Conservation (phyloP, 2,797 vertebrate genomes). For the Sebastes vulpes region DNA sequence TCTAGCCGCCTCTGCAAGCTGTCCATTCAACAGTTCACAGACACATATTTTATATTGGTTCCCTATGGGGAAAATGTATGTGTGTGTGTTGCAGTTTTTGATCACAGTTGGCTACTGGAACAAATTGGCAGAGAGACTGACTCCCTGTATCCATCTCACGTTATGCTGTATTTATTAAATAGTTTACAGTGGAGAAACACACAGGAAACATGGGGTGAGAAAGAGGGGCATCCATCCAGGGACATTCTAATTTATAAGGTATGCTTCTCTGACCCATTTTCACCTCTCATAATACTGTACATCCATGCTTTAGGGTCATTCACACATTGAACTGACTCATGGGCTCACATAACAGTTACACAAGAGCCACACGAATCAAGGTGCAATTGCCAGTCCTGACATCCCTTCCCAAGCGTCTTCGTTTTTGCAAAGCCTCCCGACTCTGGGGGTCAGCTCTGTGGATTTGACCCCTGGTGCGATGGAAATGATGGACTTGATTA, state of each 20-base stretch:
- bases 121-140: neutral
- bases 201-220: neutral
- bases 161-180: neutral
- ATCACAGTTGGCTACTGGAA: neutral
- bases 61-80: neutral
- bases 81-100: neutral
- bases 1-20: neutral
- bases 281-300: neutral
- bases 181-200: neutral
- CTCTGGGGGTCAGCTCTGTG: neutral
- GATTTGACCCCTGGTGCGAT: constrained; percentile 20
- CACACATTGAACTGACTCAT: neutral
- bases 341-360: neutral
- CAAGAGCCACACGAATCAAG: neutral
- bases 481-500: constrained; percentile 31
- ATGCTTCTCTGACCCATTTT: neutral
- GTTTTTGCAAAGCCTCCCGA: neutral
- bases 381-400: neutral
- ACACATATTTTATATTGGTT: neutral
- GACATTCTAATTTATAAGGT: neutral
- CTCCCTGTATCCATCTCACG: neutral
- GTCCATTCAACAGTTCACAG: neutral
- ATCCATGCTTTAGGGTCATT: neutral
- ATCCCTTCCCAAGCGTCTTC: neutral
- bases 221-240: neutral